A percentile compares a stretch with the other conserved stretches of the same genome.
Evolutionary conservation across 30 jellyfish, hydroid and myxozoan genomes (phyloP).

Genomic region (Chrysaora quinquecirrha): DNA sequence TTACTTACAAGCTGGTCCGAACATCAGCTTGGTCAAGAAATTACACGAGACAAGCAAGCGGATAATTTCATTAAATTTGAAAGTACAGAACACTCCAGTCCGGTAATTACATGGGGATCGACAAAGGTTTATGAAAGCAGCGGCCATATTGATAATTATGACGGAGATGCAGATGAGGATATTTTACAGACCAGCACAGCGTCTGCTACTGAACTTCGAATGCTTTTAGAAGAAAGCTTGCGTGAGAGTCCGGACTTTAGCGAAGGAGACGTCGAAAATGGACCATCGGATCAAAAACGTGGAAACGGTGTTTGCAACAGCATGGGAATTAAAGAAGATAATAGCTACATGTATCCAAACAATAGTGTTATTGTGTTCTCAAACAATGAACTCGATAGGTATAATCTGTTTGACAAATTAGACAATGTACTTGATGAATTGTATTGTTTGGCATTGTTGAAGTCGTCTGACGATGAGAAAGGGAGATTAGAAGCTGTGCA

Average conservation of each 20-base stretch:
- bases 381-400: background rate
- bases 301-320: background rate
- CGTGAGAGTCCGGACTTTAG: background rate
- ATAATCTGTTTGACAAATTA: background rate
- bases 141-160: background rate
- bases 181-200: slow-evolving; percentile 50
- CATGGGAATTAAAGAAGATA: background rate
- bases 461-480: slow-evolving; percentile 24
- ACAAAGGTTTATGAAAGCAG: background rate
- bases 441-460: slow-evolving; percentile 19
- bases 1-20: slow-evolving; percentile 69
- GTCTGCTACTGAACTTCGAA: slow-evolving; percentile 59
- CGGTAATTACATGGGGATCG: slow-evolving; percentile 54
- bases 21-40: slow-evolving; percentile 18
- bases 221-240: slow-evolving; percentile 31
- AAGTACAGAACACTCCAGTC: slow-evolving; percentile 18
- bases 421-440: slow-evolving; percentile 1
- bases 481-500: slow-evolving; percentile 8
- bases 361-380: background rate
- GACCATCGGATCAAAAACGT: background rate
- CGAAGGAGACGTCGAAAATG: background rate
- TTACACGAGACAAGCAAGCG: background rate
- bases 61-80: slow-evolving; percentile 16
- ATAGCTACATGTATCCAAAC: background rate
- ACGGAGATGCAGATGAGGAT: slow-evolving; percentile 18